These are phyloP conservation scores for Melanchra persicariae DNA, from an alignment of 2,888 invertebrate genomes.

Conservation along the genomic window DNA sequence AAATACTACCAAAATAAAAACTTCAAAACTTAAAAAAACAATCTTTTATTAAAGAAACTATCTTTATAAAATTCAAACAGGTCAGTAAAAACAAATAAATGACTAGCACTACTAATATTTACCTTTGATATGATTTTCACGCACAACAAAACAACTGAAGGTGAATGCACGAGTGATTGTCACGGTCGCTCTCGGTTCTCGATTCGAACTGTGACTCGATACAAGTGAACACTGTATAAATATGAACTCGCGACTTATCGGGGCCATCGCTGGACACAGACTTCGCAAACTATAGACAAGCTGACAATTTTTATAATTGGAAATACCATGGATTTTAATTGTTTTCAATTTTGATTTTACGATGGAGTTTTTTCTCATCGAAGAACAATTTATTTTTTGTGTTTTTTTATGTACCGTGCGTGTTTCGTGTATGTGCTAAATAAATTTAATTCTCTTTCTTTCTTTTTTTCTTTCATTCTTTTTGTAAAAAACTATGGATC, in stretches of 20 bases:
- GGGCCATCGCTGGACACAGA: conserved; percentile 39
- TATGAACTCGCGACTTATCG: conserved; percentile 58
- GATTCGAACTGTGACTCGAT: conserved; percentile 66
- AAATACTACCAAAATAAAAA: background rate
- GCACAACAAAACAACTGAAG: conserved; percentile 41
- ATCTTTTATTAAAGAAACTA: no score
- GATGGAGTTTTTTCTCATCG: background rate
- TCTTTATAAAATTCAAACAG: background rate
- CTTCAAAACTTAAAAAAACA: background rate
- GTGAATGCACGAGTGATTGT: conserved; percentile 51
- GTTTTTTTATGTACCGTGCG: no score
- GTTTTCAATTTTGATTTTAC: background rate
- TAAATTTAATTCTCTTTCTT: no score
- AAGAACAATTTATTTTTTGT: no score
- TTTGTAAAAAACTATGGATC: no score
- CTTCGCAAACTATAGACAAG: conserved; percentile 44
- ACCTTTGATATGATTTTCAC: conserved; percentile 43
- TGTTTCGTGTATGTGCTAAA: no score
- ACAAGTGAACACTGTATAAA: conserved; percentile 67
- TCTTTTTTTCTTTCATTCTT: no score
- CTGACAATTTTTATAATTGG: background rate
- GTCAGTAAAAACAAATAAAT: background rate
- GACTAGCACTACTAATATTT: conserved; percentile 22
- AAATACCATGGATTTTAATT: background rate
- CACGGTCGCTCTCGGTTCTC: conserved; percentile 43